phyloP scores from a whole-genome alignment of 2,797 vertebrate species.

The Mus spretus region DNA sequence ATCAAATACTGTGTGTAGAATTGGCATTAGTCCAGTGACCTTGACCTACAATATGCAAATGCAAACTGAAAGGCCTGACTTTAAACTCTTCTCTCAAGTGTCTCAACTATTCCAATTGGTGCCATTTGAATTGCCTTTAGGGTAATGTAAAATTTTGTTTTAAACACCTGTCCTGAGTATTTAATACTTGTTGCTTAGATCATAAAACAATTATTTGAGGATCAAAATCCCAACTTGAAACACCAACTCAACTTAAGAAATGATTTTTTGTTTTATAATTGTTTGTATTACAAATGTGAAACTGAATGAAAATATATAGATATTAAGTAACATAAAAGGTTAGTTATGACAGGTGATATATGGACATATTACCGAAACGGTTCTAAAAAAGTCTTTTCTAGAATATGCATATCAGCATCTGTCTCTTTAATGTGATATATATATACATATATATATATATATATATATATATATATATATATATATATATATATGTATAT shows the following conservation, averaged over 20 bases:
- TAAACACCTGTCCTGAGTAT: not conserved
- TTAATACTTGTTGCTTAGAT: constrained; percentile 29
- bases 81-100: constrained; percentile 22
- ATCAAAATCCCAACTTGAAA: constrained; percentile 32
- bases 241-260: not conserved
- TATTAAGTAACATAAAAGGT: constrained; percentile 66
- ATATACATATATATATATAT: too few relatives aligned
- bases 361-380: constrained; percentile 57
- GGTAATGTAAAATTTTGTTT: not conserved
- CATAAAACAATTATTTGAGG: not conserved
- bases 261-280: constrained; percentile 32
- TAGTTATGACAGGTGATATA: constrained; percentile 58
- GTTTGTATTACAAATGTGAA: constrained; percentile 25
- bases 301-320: constrained; percentile 51
- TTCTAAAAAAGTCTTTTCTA: constrained; percentile 65
- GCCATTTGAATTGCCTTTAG: not conserved
- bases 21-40: not conserved
- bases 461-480: constrained; percentile 40
- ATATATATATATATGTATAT: constrained; percentile 11
- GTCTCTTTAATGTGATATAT: constrained; percentile 65
- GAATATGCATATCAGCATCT: constrained; percentile 75
- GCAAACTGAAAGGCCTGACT: not conserved
- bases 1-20: constrained; percentile 6
- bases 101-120: not conserved
- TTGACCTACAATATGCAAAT: constrained; percentile 26